Conservation (phyloP, 2,888 invertebrate genomes). For the Liopterus haemorrhoidalis region DNA sequence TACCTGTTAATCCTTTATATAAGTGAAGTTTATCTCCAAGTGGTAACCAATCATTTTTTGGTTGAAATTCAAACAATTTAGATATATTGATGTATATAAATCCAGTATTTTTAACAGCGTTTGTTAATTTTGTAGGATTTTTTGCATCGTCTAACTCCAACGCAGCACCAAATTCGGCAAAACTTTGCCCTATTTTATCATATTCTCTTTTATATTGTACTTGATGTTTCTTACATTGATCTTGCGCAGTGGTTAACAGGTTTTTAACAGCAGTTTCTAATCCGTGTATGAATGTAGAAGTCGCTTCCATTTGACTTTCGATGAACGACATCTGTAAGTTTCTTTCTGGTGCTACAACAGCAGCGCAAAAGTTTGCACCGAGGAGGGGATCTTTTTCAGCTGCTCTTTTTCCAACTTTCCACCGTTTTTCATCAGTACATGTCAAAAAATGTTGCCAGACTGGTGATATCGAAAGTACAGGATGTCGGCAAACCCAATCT, state of each 20-base stretch:
- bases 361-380: conserved; percentile 86
- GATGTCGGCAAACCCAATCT: conserved; percentile 94
- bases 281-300: conserved; percentile 71
- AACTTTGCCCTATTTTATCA: conserved; percentile 82
- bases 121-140: conserved; percentile 63
- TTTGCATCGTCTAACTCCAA: conserved; percentile 72
- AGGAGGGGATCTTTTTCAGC: conserved; percentile 91
- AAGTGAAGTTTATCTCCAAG: conserved; percentile 86
- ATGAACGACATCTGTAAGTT: conserved; percentile 66
- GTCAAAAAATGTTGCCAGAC: conserved; percentile 97
- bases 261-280: conserved; percentile 86
- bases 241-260: conserved; percentile 70
- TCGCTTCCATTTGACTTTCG: conserved; percentile 79
- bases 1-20: conserved; percentile 86
- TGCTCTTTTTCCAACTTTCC: conserved; percentile 93
- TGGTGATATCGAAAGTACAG: conserved; percentile 82
- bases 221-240: conserved; percentile 82
- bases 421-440: conserved; percentile 93
- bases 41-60: conserved; percentile 84
- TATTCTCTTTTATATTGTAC: conserved; percentile 84
- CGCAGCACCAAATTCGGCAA: conserved; percentile 76
- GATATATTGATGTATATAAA: conserved; percentile 87
- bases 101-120: conserved; percentile 74
- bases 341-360: conserved; percentile 78
- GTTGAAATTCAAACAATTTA: conserved; percentile 82